Percentiles rank a stretch among this genome's conserved stretches.
phyloP scores from a whole-genome alignment of 2,113 vertebrate genomes.

The cat (Felis catus) region DNA sequence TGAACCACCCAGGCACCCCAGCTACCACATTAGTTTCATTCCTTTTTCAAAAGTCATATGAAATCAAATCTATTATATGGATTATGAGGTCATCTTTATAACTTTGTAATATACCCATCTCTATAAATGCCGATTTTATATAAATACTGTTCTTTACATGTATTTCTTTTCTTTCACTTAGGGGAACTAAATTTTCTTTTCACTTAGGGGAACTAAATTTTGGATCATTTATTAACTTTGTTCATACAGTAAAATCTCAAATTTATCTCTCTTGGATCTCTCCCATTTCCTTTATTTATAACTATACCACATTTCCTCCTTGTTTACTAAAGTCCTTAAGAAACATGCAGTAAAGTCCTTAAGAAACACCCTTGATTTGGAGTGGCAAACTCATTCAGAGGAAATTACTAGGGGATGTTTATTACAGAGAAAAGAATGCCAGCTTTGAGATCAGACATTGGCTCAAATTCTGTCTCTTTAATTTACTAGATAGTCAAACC shows the following conservation, averaged over 20 bases:
- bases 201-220: slow-evolving; percentile 30
- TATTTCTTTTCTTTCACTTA: slow-evolving; percentile 49
- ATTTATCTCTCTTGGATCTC: slow-evolving; percentile 22
- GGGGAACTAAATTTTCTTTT: slow-evolving; percentile 16
- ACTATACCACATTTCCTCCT: neutral
- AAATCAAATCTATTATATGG: neutral
- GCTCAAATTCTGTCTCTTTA: slow-evolving; percentile 38
- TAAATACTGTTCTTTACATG: neutral
- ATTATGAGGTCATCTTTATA: slow-evolving; percentile 30
- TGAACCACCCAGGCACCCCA: neutral
- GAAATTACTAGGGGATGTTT: neutral
- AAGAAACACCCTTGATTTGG: neutral
- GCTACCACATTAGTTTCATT: slow-evolving; percentile 6
- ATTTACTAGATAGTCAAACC: neutral
- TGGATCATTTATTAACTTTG: slow-evolving; percentile 17
- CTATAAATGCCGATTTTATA: slow-evolving; percentile 37
- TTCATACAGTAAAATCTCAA: slow-evolving; percentile 10
- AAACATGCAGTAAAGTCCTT: slow-evolving; percentile 6
- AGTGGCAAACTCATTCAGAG: neutral
- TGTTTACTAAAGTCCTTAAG: slow-evolving; percentile 26
- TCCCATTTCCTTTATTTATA: slow-evolving; percentile 35
- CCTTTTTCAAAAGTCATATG: neutral
- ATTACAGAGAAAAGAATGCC: neutral
- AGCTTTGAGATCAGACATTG: neutral
- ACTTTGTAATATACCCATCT: neutral